A percentile compares a stretch with the other conserved stretches of the same genome.
These are phyloP conservation scores for Caenorhabditis brenneri DNA, from an alignment of 1,140 invertebrate species.

Conservation along the genomic window DNA sequence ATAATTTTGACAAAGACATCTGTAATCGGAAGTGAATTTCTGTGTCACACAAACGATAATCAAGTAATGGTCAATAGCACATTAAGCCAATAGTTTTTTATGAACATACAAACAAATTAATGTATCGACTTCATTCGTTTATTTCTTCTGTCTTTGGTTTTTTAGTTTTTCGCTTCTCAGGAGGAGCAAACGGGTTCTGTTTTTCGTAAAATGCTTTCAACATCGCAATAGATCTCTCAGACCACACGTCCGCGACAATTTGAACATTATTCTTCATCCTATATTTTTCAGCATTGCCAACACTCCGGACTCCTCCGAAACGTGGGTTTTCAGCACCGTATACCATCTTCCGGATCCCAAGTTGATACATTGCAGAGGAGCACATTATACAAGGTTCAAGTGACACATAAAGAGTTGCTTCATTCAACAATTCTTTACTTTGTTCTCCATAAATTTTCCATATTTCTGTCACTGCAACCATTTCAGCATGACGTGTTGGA, in stretches of 20 bases:
- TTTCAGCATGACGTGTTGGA: conserved; percentile 91
- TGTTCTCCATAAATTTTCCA: conserved; percentile 73
- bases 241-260: conserved; percentile 76
- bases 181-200: conserved; percentile 88
- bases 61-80: no score
- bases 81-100: no score
- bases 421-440: conserved; percentile 76
- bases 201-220: conserved; percentile 93
- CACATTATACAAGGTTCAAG: conserved; percentile 99
- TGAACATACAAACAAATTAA: background rate
- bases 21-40: background rate
- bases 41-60: no score
- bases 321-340: conserved; percentile 94
- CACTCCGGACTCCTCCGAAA: conserved; percentile 91
- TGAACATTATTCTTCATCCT: conserved; percentile 64
- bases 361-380: conserved; percentile 77
- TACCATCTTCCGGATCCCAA: conserved; percentile 79
- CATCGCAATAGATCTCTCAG: conserved; percentile 82
- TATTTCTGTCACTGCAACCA: conserved; percentile 88
- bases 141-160: conserved; percentile 39
- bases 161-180: conserved; percentile 71
- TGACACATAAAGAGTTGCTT: conserved; percentile 83
- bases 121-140: background rate
- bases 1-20: conserved; percentile 21
- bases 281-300: conserved; percentile 72